A percentile compares a stretch with the other conserved stretches of the same genome.
These are phyloP conservation scores for Steinernema khuongi DNA, from an alignment of 1,140 invertebrate species.

Conservation along the genomic window DNA sequence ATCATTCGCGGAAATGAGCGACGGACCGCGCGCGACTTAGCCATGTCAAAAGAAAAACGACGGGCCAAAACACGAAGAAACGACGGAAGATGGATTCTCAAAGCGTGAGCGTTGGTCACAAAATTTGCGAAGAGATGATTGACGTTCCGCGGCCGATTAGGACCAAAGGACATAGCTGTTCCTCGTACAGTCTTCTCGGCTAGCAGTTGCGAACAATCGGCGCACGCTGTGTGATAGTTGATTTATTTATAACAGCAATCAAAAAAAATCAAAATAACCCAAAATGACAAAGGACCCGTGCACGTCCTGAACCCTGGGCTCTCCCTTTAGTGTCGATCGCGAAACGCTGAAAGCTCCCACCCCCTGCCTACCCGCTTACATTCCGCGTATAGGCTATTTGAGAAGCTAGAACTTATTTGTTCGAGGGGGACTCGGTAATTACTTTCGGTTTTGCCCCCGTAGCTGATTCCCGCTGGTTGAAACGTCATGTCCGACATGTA, in stretches of 20 bases:
- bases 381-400: neutral
- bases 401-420: constrained; percentile 15
- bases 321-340: neutral
- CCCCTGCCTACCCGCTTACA: neutral
- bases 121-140: constrained; percentile 7
- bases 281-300: neutral
- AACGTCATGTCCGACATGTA: neutral
- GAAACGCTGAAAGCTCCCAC: neutral
- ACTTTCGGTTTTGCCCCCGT: neutral
- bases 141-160: neutral
- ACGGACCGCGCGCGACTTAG: neutral
- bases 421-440: constrained; percentile 1
- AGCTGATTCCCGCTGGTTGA: neutral
- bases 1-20: neutral
- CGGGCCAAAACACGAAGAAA: constrained; percentile 10
- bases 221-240: neutral
- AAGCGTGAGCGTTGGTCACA: neutral
- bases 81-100: constrained; percentile 1
- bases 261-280: neutral
- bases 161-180: neutral
- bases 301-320: neutral
- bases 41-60: neutral
- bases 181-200: neutral
- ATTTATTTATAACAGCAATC: constrained; percentile 3
- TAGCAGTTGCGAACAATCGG: neutral